Conservation (phyloP, 2,797 vertebrate genomes). For the Sebastolobus alascanus region DNA sequence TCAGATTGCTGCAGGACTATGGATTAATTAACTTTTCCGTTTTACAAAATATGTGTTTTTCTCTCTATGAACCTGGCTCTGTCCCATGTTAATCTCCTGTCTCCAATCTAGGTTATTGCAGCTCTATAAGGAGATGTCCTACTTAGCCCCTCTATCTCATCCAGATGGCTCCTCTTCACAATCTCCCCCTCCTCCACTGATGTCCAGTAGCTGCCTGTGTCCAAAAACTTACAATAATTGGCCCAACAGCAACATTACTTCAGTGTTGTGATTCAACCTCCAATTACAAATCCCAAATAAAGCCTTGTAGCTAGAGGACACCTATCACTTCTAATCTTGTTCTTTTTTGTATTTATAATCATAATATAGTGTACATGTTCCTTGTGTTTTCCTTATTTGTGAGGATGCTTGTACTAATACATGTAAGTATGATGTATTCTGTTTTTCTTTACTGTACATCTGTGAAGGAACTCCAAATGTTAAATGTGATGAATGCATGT, state of each 20-base stretch:
- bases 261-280: not conserved
- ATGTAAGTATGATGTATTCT: not conserved
- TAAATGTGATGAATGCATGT: not conserved
- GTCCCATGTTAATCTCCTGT: not conserved
- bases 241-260: constrained; percentile 13
- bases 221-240: constrained; percentile 21
- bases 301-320: not conserved
- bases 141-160: constrained; percentile 9
- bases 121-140: constrained; percentile 14
- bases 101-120: constrained; percentile 15
- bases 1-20: not conserved
- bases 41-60: not conserved
- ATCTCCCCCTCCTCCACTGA: not conserved
- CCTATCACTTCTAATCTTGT: not conserved
- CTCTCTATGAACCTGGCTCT: not conserved
- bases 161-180: constrained; percentile 20
- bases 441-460: not conserved
- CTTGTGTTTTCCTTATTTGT: not conserved
- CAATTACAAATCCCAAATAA: not conserved
- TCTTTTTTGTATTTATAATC: not conserved
- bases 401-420: not conserved
- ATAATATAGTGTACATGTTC: no score
- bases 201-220: not conserved
- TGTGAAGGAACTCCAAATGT: not conserved
- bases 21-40: not conserved